Evolutionary conservation across 2,888 invertebrate genomes (phyloP), one percentile per base, ranked within the genome.

Genomic region (Drosophila seclusa): DNA sequence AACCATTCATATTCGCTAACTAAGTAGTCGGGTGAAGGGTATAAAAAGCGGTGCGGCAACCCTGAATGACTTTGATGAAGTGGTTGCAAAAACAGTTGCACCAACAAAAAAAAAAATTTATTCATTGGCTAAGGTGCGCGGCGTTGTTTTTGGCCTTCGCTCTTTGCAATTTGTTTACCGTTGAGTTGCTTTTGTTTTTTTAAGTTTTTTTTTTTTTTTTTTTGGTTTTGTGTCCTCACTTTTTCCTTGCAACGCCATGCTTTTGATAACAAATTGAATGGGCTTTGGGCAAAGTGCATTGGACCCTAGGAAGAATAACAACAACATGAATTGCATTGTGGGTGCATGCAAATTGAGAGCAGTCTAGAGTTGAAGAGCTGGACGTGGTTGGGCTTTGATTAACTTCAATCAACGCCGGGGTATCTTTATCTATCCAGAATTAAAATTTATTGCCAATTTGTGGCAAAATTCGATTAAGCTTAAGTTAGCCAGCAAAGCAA

Each of bases 371-470:
- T 65, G 49, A 60, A 63, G 67, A 48, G 54, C 54, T 16, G 49
- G 45, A 53, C 55, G 63, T 66, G 55, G 68, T n/a, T 36, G 45
- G 36, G 42, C 57, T 79, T 89, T 84, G 89, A 87, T 85, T 87
- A 89, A 87, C 77, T 82, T 87, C 73, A 87, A 82, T 89, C 87
- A 75, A 73, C 73, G 72, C 69, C 60, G 70, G 77, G 77, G 49
- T 27, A 45, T 24, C 45, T 45, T 45, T 89, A 85, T 76, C 72
- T 85, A 50, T 82, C 74, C 85, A 84, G 76, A 86, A 86, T 86
- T 89, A 89, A 91, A 91, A 91, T 90, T 90, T 91, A 90, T 90
- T 91, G 86, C 81, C 90, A 90, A 91, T 90, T 90, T 90, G 90
- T 70, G 90, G 89, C 75, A 82, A 87, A 45, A 91, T 87, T 91